Evolutionary conservation across 2,797 vertebrate genomes (phyloP).

Genomic region (Varecia variegata): DNA sequence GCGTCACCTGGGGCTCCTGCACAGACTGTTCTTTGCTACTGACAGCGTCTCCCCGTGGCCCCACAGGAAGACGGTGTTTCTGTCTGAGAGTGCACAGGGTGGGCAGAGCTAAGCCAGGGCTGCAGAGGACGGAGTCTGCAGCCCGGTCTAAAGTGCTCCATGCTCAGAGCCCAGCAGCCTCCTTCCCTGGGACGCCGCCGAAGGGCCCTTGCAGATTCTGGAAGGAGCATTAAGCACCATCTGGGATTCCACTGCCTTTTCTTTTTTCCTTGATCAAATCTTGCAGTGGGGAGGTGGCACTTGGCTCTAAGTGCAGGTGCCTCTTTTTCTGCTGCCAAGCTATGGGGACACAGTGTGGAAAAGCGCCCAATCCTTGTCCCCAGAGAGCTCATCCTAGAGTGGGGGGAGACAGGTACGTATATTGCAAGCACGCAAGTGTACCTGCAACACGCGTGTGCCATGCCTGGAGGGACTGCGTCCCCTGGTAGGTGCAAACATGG

Average conservation of each 20-base stretch:
- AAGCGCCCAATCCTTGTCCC: neutral
- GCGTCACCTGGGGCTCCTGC: rapidly evolving
- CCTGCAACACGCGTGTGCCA: rapidly evolving
- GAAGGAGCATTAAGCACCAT: neutral
- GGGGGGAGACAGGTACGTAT: rapidly evolving
- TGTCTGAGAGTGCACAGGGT: rapidly evolving
- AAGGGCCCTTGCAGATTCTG: neutral
- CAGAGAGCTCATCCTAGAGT: neutral
- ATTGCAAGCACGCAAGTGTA: rapidly evolving
- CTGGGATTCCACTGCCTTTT: neutral
- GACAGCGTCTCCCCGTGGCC: neutral
- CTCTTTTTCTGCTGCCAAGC: neutral
- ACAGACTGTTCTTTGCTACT: slow-evolving; percentile 11
- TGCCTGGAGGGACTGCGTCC: neutral
- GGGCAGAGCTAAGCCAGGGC: neutral
- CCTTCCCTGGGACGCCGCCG: neutral
- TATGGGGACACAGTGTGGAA: neutral
- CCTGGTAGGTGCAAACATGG: neutral
- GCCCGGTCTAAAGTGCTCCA: neutral
- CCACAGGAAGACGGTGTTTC: neutral
- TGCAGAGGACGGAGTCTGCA: neutral
- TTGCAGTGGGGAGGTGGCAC: neutral
- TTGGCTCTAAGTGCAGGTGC: neutral
- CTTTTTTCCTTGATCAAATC: neutral
- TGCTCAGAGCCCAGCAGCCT: neutral